These are phyloP conservation scores for Ascaphus truei DNA, from an alignment of 2,113 vertebrate genomes.

Conservation along the genomic window DNA sequence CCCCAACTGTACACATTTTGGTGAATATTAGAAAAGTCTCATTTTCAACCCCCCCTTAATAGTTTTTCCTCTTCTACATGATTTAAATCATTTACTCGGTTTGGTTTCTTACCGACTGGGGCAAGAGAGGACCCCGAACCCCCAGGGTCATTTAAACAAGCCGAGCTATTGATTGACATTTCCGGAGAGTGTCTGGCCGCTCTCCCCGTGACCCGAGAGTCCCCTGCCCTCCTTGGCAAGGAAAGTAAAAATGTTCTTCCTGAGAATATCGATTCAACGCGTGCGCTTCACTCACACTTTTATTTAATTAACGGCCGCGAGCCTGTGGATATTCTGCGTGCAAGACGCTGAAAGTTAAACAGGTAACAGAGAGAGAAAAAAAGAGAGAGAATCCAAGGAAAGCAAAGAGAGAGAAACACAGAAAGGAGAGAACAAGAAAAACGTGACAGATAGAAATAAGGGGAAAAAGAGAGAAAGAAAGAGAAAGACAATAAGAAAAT, in stretches of 20 bases:
- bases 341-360: conserved; percentile 5
- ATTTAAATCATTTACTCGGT: neutral
- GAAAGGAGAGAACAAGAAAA: neutral
- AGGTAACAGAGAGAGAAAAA: neutral
- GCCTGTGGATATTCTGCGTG: conserved; percentile 26
- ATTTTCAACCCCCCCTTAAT: neutral
- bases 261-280: neutral
- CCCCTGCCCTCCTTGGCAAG: neutral
- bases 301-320: neutral
- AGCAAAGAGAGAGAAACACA: neutral
- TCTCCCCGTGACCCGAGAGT: conserved; percentile 15
- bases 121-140: neutral
- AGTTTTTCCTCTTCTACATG: too few relatives aligned
- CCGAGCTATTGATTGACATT: conserved; percentile 26
- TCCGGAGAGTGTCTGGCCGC: conserved; percentile 6
- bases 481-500: too few relatives aligned
- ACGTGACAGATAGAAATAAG: too few relatives aligned
- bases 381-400: neutral
- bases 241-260: conserved; percentile 12
- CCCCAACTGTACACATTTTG: too few relatives aligned
- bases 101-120: neutral
- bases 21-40: too few relatives aligned
- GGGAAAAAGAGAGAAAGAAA: too few relatives aligned
- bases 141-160: conserved; percentile 20
- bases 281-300: neutral